Base-by-base conservation (phyloP, 2,113 vertebrate genomes). In the Campylomormyrus tamandua region DNA sequence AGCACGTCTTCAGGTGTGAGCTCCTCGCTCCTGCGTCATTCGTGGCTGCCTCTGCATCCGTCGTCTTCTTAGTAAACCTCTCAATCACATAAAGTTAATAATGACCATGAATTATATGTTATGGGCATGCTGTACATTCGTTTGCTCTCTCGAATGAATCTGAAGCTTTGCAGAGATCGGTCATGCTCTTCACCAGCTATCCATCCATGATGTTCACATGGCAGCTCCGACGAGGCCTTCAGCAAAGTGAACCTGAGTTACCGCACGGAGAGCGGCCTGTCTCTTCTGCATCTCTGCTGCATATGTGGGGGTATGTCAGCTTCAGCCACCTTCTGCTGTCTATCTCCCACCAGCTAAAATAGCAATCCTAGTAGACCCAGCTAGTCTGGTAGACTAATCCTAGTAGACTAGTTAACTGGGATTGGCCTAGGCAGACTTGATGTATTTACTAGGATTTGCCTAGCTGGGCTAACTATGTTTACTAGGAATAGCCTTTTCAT, bases 211-310 rank as follows among this genome's bases (percentile, higher is more conserved):
- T 70, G 62, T 91, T 49, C 11, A 66, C 77, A 66, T 89, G 66
- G 35, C 95, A 99, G 98, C 94, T 99, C 97, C 2, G 97, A 99
- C 52, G 98, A 99, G 93, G 97, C 97, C 87, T 98, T 99, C 94
- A 95, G 95, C 94, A 98, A 98, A 95, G 97, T 99, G 89, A 99
- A 98, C 91, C 92, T 99, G 92, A 97, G 97, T 95, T 98, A 97
- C 93, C 95, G 97, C 89, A 97, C 98, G 17, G 97, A 97, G 92
- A 96, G 93, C 42, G 97, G 98, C 5, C 94, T 99, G 49, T 98
- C 98, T 10, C 96, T 99, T 89, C 96, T 99, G 50, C 98, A 99
- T 93, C 96, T 99, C 90, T 98, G 97, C 94, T 99, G 98, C 83
- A 92, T 96, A 0, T 99, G 97, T 89, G 95, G 95, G 92, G 98